phyloP scores from a whole-genome alignment of 2,113 vertebrate genomes.

The Chaenocephalus aceratus region DNA sequence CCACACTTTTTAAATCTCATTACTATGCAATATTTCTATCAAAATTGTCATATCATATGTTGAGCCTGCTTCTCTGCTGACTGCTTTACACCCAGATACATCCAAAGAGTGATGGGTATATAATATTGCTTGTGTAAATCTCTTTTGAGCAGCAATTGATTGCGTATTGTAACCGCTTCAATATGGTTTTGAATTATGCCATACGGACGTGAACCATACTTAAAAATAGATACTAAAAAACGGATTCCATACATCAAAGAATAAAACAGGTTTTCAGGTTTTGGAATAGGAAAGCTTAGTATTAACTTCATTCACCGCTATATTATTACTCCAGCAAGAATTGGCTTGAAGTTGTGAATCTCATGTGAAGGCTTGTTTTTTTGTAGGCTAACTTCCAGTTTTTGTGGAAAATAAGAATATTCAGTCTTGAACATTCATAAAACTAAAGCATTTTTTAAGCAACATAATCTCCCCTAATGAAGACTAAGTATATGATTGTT shows the following conservation, averaged over 20 bases:
- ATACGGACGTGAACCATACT: not conserved
- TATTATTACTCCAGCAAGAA: not conserved
- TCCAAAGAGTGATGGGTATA: not conserved
- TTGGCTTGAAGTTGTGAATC: not conserved
- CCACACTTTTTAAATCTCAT: conserved; percentile 31
- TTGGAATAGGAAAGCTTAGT: not conserved
- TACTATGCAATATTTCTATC: conserved; percentile 19
- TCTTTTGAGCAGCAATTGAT: not conserved
- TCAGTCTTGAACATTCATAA: too few species aligned
- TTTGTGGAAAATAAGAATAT: too few species aligned
- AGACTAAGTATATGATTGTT: too few species aligned
- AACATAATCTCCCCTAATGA: too few species aligned
- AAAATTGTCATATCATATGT: not conserved
- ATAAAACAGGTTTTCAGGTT: not conserved
- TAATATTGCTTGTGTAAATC: not conserved
- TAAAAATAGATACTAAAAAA: not conserved
- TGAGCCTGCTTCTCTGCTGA: conserved; percentile 9
- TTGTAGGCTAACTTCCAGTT: too few species aligned
- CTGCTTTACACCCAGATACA: conserved; percentile 1
- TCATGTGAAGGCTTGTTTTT: not conserved
- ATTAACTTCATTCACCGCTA: too few species aligned
- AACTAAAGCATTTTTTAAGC: too few species aligned
- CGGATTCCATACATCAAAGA: not conserved
- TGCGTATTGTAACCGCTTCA: not conserved
- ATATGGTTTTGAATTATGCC: not conserved